These are phyloP conservation scores for Numenius phaeopus DNA, from an alignment of 2,797 vertebrate genomes.

Conservation along the genomic window DNA sequence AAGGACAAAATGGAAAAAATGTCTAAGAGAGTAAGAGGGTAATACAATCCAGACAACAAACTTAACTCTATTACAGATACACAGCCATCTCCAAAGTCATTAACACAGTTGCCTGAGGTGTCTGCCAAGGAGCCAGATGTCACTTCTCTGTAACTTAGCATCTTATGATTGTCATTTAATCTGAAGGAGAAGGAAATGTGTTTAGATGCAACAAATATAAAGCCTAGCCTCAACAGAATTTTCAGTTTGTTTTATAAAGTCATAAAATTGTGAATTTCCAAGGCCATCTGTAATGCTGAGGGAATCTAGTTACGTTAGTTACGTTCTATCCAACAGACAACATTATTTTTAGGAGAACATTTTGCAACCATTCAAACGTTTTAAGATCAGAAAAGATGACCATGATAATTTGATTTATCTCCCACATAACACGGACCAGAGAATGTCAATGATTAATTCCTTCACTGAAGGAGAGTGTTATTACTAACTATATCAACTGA, in stretches of 20 bases:
- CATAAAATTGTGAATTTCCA: not conserved
- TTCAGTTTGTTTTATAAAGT: conserved; percentile 5
- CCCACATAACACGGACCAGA: not conserved
- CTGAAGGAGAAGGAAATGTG: conserved; percentile 49
- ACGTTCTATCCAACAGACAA: not conserved
- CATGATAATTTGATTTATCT: not conserved
- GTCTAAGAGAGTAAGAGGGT: conserved; percentile 37
- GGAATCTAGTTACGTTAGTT: not conserved
- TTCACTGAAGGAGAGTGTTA: not conserved
- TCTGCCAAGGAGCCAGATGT: conserved; percentile 78
- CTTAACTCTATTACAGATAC: conserved; percentile 68
- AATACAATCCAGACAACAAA: conserved; percentile 68
- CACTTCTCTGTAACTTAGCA: conserved; percentile 69
- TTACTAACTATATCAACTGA: not conserved
- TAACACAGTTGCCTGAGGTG: conserved; percentile 75
- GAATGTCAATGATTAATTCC: not conserved
- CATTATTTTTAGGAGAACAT: not conserved
- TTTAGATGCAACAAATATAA: conserved; percentile 63
- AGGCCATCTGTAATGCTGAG: not conserved
- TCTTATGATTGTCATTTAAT: conserved; percentile 74
- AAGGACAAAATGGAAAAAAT: conserved; percentile 66
- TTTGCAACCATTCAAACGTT: not conserved
- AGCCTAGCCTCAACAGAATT: conserved; percentile 3
- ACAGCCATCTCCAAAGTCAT: conserved; percentile 76
- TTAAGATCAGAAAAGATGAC: not conserved